phyloP scores from a whole-genome alignment of 2,797 vertebrate genomes.

The Karalla daura region DNA sequence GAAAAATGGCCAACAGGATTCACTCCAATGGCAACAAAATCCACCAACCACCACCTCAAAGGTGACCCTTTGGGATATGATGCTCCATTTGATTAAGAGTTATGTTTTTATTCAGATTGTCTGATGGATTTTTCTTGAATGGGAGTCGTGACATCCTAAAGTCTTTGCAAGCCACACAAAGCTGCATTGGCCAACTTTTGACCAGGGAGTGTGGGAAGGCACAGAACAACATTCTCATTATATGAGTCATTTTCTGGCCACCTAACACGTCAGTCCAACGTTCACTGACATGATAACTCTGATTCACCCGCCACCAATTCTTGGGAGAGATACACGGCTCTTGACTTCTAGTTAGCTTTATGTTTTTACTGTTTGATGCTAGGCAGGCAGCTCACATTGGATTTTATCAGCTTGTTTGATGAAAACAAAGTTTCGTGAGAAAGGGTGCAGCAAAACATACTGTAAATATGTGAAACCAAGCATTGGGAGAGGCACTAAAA shows the following conservation, averaged over 20 bases:
- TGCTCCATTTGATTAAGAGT: background rate
- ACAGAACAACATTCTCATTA: background rate
- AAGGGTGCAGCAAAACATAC: background rate
- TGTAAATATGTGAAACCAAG: constrained; percentile 13
- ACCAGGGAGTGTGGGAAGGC: background rate
- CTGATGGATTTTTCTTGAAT: no score
- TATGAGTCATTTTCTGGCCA: constrained; percentile 3
- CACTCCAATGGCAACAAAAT: background rate
- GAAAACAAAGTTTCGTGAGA: constrained; percentile 33
- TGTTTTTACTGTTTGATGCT: constrained; percentile 11
- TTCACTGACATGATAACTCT: constrained; percentile 4
- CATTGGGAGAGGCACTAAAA: background rate
- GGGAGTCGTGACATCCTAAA: no score
- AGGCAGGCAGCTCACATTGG: background rate
- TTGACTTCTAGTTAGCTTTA: constrained; percentile 6
- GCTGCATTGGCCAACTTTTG: background rate
- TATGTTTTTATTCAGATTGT: no score
- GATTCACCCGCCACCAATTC: constrained; percentile 6
- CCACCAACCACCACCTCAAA: background rate
- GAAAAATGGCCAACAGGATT: background rate
- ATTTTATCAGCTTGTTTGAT: constrained; percentile 30
- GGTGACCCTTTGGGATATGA: no score
- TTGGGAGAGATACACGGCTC: constrained; percentile 2
- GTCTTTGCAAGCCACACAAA: no score
- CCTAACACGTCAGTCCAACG: background rate